Evolutionary conservation across 2,113 vertebrate species (phyloP).

Genomic region (Cichladusa arquata): DNA sequence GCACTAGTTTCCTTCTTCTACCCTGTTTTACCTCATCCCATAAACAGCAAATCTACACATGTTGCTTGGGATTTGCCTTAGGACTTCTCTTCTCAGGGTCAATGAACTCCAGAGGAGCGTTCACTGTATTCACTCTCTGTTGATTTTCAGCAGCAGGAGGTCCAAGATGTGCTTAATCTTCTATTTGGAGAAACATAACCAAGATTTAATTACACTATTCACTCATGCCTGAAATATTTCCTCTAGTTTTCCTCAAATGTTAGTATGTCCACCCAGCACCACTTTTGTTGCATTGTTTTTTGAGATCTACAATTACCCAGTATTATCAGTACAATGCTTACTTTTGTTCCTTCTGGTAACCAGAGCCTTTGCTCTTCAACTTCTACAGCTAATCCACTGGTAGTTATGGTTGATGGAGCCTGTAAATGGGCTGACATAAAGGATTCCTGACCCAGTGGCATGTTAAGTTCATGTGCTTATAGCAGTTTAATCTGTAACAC

Average conservation of each 20-base stretch:
- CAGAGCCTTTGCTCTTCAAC: not conserved
- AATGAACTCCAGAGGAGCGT: not conserved
- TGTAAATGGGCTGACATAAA: not conserved
- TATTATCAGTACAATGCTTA: not conserved
- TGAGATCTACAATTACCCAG: not conserved
- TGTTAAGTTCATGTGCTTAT: not conserved
- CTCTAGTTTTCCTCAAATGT: not conserved
- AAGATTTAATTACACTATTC: not conserved
- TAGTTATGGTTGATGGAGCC: not conserved
- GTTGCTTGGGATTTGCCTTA: not conserved
- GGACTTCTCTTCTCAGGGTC: not conserved
- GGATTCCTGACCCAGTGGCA: not conserved
- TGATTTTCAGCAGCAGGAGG: not conserved
- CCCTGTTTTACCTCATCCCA: not conserved
- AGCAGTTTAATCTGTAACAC: not conserved
- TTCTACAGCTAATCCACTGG: not conserved
- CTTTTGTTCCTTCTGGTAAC: not conserved
- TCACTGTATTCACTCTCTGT: not conserved
- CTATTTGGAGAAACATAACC: not conserved
- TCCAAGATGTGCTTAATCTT: not conserved
- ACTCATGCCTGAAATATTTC: not conserved
- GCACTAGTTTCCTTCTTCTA: not conserved
- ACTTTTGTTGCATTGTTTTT: not conserved
- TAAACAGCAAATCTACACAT: not conserved
- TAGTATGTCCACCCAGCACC: not conserved